Evolutionary conservation across 2,113 vertebrate genomes (phyloP), one percentile per base, ranked within the genome.

Genomic region (Pholis gunnellus): DNA sequence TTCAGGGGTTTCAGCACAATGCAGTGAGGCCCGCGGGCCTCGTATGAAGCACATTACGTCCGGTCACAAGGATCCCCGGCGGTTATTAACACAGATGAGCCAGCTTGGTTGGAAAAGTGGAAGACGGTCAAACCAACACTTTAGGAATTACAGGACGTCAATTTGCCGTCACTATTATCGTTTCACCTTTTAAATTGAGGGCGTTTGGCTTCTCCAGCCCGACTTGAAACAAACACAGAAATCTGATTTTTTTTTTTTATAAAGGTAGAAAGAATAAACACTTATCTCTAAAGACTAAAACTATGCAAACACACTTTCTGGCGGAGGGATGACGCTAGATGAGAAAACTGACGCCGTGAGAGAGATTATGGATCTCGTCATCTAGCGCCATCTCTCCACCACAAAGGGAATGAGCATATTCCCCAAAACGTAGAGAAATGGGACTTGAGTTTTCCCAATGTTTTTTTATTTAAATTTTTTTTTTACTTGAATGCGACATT

Each of bases 31-130:
- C 83, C 22, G 77, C 50, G 68, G 72, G 61, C 56, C 0, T 64
- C 48, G 22, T 57, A 72, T 60, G 54, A 77, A 89, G 86, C 87
- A 87, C 89, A 89, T 83, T 6, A 31, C 42, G 48, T 59, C 67
- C 54, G n/a, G 31, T 71, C 76, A 72, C 50, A 31, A 64, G 46
- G 48, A 56, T 4, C 13, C 40, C 2, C 4, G 29, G 56, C 25
- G 25, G 54, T 46, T 36, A 3, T 52, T 1, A 22, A 27, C 9
- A 27, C 31, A 44, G 13, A 48, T 44, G n/a, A 75, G 31, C 59
- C 72, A 34, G 59, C 42, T 14, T 36, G 48, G 48, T n/a, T 27
- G 13, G 15, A 73, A 25, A 31, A 40, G 40, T 22, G 38, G 50
- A 59, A n/a, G 48, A 50, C 5, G 13, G 69, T 77, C 57, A 69